phyloP scores from a whole-genome alignment of 2,888 invertebrate genomes.

The Erebia palarica region DNA sequence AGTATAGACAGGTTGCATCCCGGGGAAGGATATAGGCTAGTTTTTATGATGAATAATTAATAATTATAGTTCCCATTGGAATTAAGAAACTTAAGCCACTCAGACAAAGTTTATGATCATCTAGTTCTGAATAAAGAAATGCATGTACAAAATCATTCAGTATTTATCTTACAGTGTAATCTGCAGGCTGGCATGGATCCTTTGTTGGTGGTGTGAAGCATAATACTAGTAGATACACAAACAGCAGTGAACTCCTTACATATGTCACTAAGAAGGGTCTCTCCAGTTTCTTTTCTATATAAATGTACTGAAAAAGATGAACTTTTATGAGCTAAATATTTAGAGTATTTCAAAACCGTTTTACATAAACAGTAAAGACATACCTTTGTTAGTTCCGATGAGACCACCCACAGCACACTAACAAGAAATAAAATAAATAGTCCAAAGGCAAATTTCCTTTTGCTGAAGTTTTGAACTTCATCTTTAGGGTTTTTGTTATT shows the following conservation, averaged over 20 bases:
- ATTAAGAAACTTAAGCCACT: no score
- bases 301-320: constrained; percentile 87
- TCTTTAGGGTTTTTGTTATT: constrained; percentile 70
- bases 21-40: no score
- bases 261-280: constrained; percentile 98
- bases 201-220: constrained; percentile 95
- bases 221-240: constrained; percentile 94
- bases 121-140: neutral
- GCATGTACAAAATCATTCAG: neutral
- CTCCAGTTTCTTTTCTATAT: constrained; percentile 91
- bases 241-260: constrained; percentile 96
- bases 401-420: constrained; percentile 97
- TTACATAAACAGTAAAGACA: constrained; percentile 40
- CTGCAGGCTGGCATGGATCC: constrained; percentile 89
- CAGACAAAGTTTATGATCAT: no score
- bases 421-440: constrained; percentile 93
- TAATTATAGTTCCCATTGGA: no score
- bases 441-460: constrained; percentile 88
- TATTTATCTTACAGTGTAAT: constrained; percentile 85
- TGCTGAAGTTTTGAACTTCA: constrained; percentile 63
- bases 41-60: no score
- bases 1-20: no score
- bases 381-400: constrained; percentile 97
- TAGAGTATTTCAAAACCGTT: neutral
- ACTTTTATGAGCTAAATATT: neutral